A percentile compares a stretch with the other conserved stretches of the same genome.
Evolutionary conservation across 2,888 invertebrate genomes (phyloP).

Genomic region (Andrena bucephala): DNA sequence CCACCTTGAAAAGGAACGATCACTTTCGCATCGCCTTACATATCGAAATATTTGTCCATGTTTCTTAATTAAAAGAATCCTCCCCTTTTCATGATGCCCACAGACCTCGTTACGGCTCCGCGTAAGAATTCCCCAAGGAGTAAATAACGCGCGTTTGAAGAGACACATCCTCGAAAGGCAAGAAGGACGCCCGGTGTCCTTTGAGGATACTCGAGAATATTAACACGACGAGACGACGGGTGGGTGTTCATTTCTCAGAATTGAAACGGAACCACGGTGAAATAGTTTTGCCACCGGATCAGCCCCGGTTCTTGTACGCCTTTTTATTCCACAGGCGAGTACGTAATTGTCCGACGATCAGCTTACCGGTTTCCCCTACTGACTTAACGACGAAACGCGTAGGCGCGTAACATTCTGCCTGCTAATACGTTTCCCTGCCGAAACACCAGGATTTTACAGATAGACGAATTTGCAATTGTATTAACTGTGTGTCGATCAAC

Average conservation of each 20-base stretch:
- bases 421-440: not conserved
- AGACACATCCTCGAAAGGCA: not conserved
- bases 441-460: not conserved
- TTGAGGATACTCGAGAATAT: conserved; percentile 35
- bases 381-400: not conserved
- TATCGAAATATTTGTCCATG: not conserved
- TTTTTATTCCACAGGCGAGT: not conserved
- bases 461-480: not conserved
- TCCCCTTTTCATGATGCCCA: not conserved
- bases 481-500: conserved; percentile 20
- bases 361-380: not conserved
- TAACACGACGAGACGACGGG: conserved; percentile 23
- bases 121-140: conserved; percentile 33
- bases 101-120: conserved; percentile 15
- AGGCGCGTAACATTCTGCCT: not conserved
- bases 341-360: not conserved
- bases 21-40: not conserved
- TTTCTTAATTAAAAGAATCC: too few species aligned
- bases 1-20: not conserved
- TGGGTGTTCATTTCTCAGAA: conserved; percentile 23
- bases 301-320: conserved; percentile 3
- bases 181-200: conserved; percentile 3
- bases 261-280: conserved; percentile 28
- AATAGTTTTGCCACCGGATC: not conserved
- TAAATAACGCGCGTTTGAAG: conserved; percentile 23